A percentile compares a stretch with the other conserved stretches of the same genome.
These are phyloP conservation scores for Amaurobius ferox DNA, from an alignment of 2,888 invertebrate species.

Conservation along the genomic window DNA sequence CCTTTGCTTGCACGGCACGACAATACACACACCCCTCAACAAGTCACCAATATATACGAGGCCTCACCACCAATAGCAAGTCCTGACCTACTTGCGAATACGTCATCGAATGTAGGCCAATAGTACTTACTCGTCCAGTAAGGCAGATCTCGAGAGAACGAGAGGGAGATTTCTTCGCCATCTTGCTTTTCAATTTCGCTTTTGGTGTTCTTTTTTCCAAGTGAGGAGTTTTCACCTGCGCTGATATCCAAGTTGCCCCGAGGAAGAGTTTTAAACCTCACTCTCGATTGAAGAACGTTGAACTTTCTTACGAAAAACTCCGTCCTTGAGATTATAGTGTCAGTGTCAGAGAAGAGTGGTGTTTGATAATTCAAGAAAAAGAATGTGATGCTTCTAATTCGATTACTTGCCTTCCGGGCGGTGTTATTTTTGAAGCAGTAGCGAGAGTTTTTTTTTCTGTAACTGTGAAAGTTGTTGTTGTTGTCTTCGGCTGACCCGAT, in stretches of 20 bases:
- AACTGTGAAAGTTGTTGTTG: not conserved
- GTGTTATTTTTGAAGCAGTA: not conserved
- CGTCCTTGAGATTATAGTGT: constrained; percentile 10
- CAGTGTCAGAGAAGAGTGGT: not conserved
- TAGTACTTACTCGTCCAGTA: constrained; percentile 51
- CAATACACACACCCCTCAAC: constrained; percentile 41
- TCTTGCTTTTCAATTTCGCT: constrained; percentile 12
- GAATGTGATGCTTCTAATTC: not conserved
- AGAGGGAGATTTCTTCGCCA: constrained; percentile 16
- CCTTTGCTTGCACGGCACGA: constrained; percentile 7
- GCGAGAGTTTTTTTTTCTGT: not conserved
- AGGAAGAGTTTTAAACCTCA: constrained; percentile 25
- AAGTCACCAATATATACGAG: constrained; percentile 49
- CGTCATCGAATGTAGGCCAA: constrained; percentile 64
- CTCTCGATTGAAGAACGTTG: constrained; percentile 51
- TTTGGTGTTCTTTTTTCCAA: not conserved
- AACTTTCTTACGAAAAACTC: not conserved
- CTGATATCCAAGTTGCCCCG: constrained; percentile 5
- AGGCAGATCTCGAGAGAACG: not conserved
- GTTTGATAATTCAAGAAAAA: not conserved
- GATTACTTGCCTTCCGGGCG: not conserved
- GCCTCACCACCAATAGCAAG: constrained; percentile 59
- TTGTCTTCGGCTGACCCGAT: not conserved
- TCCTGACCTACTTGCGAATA: constrained; percentile 50
- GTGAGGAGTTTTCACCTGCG: constrained; percentile 45